Conservation (phyloP, 1,140 invertebrate genomes). For the Microplitis demolitor region DNA sequence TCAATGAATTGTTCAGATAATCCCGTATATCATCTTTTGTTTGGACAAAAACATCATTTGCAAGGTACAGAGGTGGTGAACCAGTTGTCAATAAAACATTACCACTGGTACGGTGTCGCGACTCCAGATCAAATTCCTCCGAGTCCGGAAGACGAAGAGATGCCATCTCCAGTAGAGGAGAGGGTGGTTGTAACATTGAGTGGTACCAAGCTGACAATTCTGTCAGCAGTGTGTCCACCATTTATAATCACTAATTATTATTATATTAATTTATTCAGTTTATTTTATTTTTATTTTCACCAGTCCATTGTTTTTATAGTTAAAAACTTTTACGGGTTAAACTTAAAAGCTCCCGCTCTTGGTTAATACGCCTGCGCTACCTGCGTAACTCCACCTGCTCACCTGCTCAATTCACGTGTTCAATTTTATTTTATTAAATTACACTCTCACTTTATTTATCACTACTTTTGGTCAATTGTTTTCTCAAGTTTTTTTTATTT, state of each 20-base stretch:
- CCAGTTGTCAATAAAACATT: conserved; percentile 33
- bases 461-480: neutral
- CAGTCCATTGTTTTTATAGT: neutral
- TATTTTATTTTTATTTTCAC: neutral
- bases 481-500: too few species aligned
- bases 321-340: neutral
- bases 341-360: conserved; percentile 3
- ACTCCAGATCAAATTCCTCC: conserved; percentile 59
- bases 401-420: neutral
- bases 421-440: neutral
- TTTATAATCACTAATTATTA: conserved; percentile 16
- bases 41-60: conserved; percentile 36
- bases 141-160: conserved; percentile 61
- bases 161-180: conserved; percentile 56
- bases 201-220: conserved; percentile 27
- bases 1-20: conserved; percentile 61
- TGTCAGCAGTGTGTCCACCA: conserved; percentile 28
- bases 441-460: neutral
- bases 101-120: conserved; percentile 42
- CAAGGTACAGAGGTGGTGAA: conserved; percentile 17
- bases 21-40: conserved; percentile 54
- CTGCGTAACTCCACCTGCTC: neutral
- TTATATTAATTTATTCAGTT: neutral
- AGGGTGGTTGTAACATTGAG: conserved; percentile 51
- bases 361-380: neutral